These are phyloP conservation scores for Sinosuthora webbiana DNA, from an alignment of 2,113 vertebrate species.

Conservation along the genomic window DNA sequence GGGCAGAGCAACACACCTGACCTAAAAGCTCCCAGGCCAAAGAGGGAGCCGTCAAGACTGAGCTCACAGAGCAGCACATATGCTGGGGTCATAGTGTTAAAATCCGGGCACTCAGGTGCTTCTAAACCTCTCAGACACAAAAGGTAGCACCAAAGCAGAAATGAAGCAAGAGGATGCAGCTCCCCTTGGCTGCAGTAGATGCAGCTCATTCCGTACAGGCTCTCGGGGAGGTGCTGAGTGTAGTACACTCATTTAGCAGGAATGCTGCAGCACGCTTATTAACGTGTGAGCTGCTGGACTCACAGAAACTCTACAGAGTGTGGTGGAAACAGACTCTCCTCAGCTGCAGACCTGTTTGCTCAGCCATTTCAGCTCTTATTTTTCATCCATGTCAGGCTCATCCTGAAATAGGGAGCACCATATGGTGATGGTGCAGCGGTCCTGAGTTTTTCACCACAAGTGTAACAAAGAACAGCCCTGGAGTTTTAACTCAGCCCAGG, in stretches of 20 bases:
- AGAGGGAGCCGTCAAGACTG: not conserved
- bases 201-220: not conserved
- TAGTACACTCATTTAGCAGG: not conserved
- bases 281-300: accelerated
- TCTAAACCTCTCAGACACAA: not conserved
- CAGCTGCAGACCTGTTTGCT: not conserved
- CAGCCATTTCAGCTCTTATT: not conserved
- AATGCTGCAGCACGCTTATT: accelerated
- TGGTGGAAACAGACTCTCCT: not conserved
- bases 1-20: not conserved
- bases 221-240: not conserved
- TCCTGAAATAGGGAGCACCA: accelerated
- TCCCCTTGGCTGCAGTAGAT: not conserved
- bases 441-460: not conserved
- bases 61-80: accelerated
- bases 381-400: not conserved
- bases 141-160: not conserved
- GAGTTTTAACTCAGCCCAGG: not conserved
- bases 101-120: not conserved
- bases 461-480: not conserved
- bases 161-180: not conserved
- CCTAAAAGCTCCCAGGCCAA: not conserved
- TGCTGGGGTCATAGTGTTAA: not conserved
- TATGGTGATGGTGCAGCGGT: accelerated
- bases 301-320: not conserved